A percentile compares a stretch with the other conserved stretches of the same genome.
phyloP scores from a whole-genome alignment of 2,888 invertebrate species.

The Hyppa rectilinea region DNA sequence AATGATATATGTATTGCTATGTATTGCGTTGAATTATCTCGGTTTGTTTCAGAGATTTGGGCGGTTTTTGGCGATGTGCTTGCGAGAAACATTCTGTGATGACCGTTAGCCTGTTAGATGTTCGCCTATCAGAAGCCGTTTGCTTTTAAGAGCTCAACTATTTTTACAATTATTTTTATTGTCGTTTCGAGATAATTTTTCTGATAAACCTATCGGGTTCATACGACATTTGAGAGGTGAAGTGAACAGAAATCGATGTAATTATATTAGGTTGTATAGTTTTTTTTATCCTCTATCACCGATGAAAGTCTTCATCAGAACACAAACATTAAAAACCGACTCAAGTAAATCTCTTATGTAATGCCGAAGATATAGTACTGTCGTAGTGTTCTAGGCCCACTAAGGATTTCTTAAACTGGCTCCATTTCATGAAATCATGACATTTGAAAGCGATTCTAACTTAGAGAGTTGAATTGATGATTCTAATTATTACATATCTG shows the following conservation, averaged over 20 bases:
- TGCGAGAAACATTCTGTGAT: neutral
- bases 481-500: no score
- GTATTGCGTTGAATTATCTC: slow-evolving; percentile 3
- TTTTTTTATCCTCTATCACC: neutral
- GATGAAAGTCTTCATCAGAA: neutral
- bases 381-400: neutral
- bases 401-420: neutral
- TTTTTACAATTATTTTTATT: no score
- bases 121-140: no score
- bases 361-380: no score
- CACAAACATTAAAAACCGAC: neutral
- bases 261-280: neutral
- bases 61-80: neutral
- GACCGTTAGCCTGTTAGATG: no score
- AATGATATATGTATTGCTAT: slow-evolving; percentile 44
- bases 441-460: no score
- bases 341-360: neutral
- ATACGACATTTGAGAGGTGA: no score
- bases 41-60: neutral
- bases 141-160: no score
- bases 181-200: no score
- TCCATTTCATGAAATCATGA: no score
- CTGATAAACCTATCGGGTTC: no score
- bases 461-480: no score
- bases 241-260: neutral